A percentile compares a stretch with the other conserved stretches of the same genome.
These are phyloP conservation scores for Pogonus chalceus DNA, from an alignment of 1,140 invertebrate genomes.

Conservation along the genomic window DNA sequence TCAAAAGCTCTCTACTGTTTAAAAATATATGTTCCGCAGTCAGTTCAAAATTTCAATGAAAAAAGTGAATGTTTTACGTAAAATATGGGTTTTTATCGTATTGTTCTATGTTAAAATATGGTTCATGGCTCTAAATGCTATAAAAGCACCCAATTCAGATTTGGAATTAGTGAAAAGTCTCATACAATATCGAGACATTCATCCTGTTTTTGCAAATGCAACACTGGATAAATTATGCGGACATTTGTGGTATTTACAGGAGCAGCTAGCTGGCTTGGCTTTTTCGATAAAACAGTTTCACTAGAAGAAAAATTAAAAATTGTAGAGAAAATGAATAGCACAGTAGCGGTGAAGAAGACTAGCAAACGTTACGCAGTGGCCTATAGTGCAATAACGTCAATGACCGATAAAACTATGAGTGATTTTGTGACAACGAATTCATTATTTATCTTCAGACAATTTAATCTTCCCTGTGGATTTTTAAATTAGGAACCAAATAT, in stretches of 20 bases:
- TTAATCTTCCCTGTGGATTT: not conserved
- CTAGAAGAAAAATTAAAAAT: constrained; percentile 19
- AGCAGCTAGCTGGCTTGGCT: constrained; percentile 16
- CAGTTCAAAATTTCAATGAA: constrained; percentile 20
- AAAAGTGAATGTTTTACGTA: constrained; percentile 16
- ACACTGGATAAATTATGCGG: constrained; percentile 13
- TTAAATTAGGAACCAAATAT: not conserved
- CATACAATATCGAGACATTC: constrained; percentile 13
- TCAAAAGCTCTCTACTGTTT: constrained; percentile 28
- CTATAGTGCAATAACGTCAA: too few species aligned
- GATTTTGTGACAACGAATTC: not conserved
- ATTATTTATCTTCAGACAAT: not conserved
- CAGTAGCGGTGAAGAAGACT: too few species aligned
- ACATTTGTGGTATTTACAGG: constrained; percentile 15
- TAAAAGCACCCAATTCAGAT: constrained; percentile 21
- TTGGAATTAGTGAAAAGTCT: constrained; percentile 19
- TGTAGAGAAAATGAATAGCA: too few species aligned
- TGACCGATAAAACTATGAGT: too few species aligned
- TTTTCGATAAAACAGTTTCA: constrained; percentile 18
- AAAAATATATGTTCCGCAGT: constrained; percentile 18
- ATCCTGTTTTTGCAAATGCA: constrained; percentile 11
- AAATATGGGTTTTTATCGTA: constrained; percentile 12
- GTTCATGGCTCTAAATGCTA: constrained; percentile 14
- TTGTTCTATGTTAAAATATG: constrained; percentile 21
- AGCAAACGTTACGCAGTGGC: too few species aligned